Evolutionary conservation across 2,113 vertebrate species (phyloP).

Genomic region (Tupaia tana): DNA sequence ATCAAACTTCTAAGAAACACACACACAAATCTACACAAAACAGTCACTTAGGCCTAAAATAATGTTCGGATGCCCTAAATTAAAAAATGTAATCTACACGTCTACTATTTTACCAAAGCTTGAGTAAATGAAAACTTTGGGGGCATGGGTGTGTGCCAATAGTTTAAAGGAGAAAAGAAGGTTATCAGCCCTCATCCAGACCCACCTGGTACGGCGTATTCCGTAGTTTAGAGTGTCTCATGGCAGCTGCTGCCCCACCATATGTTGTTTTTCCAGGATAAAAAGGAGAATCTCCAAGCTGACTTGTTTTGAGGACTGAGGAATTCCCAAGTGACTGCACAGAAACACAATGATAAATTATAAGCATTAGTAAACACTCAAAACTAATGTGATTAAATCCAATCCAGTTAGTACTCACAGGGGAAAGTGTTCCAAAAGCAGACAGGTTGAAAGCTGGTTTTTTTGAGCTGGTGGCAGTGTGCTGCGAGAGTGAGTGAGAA

Average conservation of each 20-base stretch:
- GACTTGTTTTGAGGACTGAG: constrained; percentile 93
- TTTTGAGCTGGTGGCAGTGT: constrained; percentile 91
- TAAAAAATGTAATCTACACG: not conserved
- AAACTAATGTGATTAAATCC: constrained; percentile 57
- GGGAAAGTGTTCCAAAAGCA: constrained; percentile 94
- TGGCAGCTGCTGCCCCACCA: constrained; percentile 93
- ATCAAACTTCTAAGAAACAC: not conserved
- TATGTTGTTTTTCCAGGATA: constrained; percentile 98
- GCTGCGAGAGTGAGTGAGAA: constrained; percentile 90
- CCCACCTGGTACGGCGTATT: constrained; percentile 93
- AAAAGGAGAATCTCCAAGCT: constrained; percentile 96
- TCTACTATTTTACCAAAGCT: constrained; percentile 4
- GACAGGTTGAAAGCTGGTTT: constrained; percentile 97
- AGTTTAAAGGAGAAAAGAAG: not conserved
- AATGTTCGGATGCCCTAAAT: not conserved
- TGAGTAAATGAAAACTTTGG: not conserved
- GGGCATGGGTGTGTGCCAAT: not conserved
- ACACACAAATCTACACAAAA: constrained; percentile 41
- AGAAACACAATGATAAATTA: constrained; percentile 60
- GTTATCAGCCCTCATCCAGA: not conserved
- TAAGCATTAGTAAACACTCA: constrained; percentile 67
- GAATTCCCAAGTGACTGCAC: constrained; percentile 91
- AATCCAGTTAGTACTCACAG: constrained; percentile 88
- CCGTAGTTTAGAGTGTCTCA: constrained; percentile 86
- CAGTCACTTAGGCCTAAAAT: not conserved